Base-by-base conservation (phyloP, 1,140 invertebrate genomes). In the Augochlora pura region DNA sequence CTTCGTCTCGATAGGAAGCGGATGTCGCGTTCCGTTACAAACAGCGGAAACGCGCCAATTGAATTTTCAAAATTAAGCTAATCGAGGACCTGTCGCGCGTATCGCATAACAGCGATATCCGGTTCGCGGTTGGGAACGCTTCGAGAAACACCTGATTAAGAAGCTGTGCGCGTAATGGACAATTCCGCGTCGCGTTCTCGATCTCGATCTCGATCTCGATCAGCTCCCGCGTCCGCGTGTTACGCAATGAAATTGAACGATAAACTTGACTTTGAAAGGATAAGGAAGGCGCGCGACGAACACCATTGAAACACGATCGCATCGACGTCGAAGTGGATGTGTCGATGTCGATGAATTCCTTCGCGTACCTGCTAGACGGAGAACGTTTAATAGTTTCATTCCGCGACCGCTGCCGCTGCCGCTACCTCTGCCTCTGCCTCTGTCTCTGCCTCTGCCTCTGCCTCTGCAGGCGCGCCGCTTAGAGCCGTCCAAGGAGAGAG, bases 361-460 rank as follows among this genome's bases (percentile, higher is more conserved):
- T 77, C 62, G 32, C 23, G 68, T 77, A 3, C 39, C 63, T 54
- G 38, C 49, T 52, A 18, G 18, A 18, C 18, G 16, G 49, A 18
- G 71, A 54, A 49, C n/a, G 25, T 63, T 83, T 72, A 83, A 77
- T 81, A 72, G 72, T 81, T 67, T 39, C 54, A 38, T 63, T 65
- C 23, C 39, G 18, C 39, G 1, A 2, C 25, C 1, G 14, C 64
- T 32, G 32, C 32, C 32, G 32, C 32, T 32, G n/a, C 32, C 39
- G 18, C 39, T 0, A 2, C 25, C 1, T 8, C 64, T 32, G 32
- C 32, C 32, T 1, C 32, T 32, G n/a, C 32, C n/a, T n/a, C n/a
- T n/a, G n/a, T n/a, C n/a, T n/a, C n/a, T n/a, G n/a, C n/a, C n/a
- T n/a, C n/a, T n/a, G n/a, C n/a, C n/a, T n/a, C n/a, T n/a, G n/a